phyloP scores from a whole-genome alignment of 2,113 vertebrate species.

The Atrichornis clamosus region DNA sequence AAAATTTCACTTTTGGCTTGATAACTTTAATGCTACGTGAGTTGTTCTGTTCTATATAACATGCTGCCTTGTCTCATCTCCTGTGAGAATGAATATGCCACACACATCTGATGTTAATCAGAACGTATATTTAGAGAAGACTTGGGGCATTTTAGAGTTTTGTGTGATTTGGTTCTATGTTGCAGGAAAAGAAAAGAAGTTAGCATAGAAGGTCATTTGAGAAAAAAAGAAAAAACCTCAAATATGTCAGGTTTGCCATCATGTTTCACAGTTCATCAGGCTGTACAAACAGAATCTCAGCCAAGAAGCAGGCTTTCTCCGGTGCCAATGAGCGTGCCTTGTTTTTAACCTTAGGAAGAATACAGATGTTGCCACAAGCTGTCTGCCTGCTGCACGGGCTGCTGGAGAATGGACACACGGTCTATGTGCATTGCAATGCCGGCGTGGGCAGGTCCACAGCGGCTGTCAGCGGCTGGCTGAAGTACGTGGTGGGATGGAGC shows the following conservation, averaged over 20 bases:
- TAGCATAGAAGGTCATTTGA: background rate
- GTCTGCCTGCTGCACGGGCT: slow-evolving; percentile 90
- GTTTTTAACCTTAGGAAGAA: slow-evolving; percentile 77
- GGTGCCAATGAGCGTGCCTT: background rate
- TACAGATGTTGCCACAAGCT: slow-evolving; percentile 93
- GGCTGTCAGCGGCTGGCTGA: slow-evolving; percentile 88
- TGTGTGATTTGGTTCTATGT: background rate
- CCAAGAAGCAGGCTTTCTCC: background rate
- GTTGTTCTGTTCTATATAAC: background rate
- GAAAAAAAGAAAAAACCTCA: background rate
- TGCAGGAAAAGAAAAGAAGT: background rate
- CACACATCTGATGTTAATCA: background rate
- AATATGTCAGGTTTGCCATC: background rate
- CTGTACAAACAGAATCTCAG: background rate
- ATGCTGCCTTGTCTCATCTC: background rate
- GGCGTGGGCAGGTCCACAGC: slow-evolving; percentile 92
- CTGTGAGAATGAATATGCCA: background rate
- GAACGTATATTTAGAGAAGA: background rate
- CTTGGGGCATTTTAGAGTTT: background rate
- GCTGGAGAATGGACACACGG: slow-evolving; percentile 87
- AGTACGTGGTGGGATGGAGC: slow-evolving; percentile 89
- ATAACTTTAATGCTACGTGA: background rate
- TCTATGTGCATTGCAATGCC: slow-evolving; percentile 96
- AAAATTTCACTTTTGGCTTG: background rate
- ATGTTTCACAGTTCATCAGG: background rate